Percentiles rank a stretch among this genome's conserved stretches.
These are phyloP conservation scores for Orchesella cincta DNA, from an alignment of 1,140 invertebrate genomes.

Conservation along the genomic window DNA sequence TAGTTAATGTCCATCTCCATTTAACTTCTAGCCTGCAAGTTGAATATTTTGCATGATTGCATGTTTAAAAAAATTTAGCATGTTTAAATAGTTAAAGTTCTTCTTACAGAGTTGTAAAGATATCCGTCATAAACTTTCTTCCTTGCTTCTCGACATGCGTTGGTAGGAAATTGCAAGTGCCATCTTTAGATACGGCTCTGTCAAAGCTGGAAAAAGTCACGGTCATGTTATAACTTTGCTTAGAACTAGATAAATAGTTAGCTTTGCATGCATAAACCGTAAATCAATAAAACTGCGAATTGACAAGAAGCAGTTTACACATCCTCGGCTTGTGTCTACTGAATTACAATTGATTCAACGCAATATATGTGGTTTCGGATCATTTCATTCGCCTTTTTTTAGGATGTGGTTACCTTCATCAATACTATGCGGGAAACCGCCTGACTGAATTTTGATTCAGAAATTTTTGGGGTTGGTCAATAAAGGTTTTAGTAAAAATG, in stretches of 20 bases:
- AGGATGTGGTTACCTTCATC: too few relatives aligned
- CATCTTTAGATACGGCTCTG: slow-evolving; percentile 86
- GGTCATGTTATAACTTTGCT: not conserved
- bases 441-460: too few relatives aligned
- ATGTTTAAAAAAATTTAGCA: not conserved
- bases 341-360: not conserved
- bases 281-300: not conserved
- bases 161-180: slow-evolving; percentile 88
- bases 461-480: too few relatives aligned
- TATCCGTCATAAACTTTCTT: slow-evolving; percentile 54
- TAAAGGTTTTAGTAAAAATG: too few relatives aligned
- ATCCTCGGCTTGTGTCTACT: not conserved
- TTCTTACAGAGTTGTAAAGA: slow-evolving; percentile 39
- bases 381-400: too few relatives aligned
- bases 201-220: not conserved
- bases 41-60: not conserved
- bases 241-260: not conserved
- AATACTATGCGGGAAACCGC: too few relatives aligned
- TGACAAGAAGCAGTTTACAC: not conserved
- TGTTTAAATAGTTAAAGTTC: not conserved
- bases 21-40: slow-evolving; percentile 27
- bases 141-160: slow-evolving; percentile 84
- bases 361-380: too few relatives aligned
- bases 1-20: slow-evolving; percentile 35
- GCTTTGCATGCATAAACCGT: not conserved